These are phyloP conservation scores for Tadarida brasiliensis DNA, from an alignment of 2,797 vertebrate species.

Conservation along the genomic window DNA sequence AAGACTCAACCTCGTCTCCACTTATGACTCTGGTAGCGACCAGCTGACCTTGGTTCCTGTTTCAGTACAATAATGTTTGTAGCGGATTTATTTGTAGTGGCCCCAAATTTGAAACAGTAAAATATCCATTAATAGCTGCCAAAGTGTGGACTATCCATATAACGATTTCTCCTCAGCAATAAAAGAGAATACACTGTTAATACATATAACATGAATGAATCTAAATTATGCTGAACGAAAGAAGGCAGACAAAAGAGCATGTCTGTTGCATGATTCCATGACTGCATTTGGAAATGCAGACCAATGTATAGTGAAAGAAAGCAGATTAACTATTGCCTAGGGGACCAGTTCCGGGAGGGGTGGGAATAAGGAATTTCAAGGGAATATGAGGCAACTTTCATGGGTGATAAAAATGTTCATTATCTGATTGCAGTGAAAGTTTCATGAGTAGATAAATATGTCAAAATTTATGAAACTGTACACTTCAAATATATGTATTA, in stretches of 20 bases:
- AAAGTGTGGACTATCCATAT: background rate
- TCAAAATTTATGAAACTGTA: background rate
- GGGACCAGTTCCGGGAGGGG: background rate
- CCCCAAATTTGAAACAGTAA: background rate
- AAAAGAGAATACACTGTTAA: background rate
- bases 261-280: background rate
- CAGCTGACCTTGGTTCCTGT: background rate
- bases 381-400: background rate
- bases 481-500: background rate
- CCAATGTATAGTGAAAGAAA: background rate
- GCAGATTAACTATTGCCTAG: background rate
- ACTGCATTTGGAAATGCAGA: constrained; percentile 25
- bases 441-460: background rate
- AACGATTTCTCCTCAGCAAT: background rate
- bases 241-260: background rate
- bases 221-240: background rate
- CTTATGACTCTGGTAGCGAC: background rate
- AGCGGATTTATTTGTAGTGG: background rate
- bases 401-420: background rate
- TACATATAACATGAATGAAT: background rate
- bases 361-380: background rate
- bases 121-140: background rate
- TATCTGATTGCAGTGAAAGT: background rate
- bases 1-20: background rate
- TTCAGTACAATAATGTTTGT: background rate